Evolutionary conservation across 1,140 invertebrate genomes (phyloP).

Genomic region (Eriosoma lanigerum): DNA sequence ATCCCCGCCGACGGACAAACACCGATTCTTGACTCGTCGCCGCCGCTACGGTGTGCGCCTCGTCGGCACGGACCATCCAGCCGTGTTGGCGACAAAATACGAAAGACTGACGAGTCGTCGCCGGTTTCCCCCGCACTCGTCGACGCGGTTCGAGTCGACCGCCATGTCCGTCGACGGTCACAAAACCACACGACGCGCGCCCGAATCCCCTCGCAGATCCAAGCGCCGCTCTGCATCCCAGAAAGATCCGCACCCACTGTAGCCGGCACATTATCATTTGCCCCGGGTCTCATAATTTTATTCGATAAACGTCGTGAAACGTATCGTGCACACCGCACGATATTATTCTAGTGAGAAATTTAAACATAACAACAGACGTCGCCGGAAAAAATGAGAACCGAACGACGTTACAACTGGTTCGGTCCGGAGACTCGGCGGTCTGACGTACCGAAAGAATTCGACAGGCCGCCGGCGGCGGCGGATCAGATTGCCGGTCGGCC

Average conservation of each 20-base stretch:
- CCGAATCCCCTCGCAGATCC: no score
- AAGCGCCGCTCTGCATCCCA: no score
- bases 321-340: no score
- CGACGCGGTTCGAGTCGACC: not conserved
- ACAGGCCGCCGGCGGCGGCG: slow-evolving; percentile 13
- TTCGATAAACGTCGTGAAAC: no score
- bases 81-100: slow-evolving; percentile 51
- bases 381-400: not conserved
- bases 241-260: no score
- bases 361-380: not conserved
- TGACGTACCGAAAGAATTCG: slow-evolving; percentile 49
- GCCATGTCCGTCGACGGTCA: no score
- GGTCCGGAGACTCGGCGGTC: slow-evolving; percentile 26
- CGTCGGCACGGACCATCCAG: slow-evolving; percentile 42
- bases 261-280: no score
- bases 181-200: no score
- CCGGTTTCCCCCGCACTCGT: not conserved
- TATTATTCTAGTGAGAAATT: no score
- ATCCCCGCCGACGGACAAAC: slow-evolving; percentile 59
- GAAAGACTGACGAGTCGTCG: slow-evolving; percentile 36
- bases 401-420: not conserved
- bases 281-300: no score
- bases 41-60: slow-evolving; percentile 61
- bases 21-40: slow-evolving; percentile 60
- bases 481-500: slow-evolving; percentile 48